Percentiles rank a stretch among this genome's conserved stretches.
phyloP scores from a whole-genome alignment of 2,113 vertebrate species.

The Cyphomyrus discorhynchus region DNA sequence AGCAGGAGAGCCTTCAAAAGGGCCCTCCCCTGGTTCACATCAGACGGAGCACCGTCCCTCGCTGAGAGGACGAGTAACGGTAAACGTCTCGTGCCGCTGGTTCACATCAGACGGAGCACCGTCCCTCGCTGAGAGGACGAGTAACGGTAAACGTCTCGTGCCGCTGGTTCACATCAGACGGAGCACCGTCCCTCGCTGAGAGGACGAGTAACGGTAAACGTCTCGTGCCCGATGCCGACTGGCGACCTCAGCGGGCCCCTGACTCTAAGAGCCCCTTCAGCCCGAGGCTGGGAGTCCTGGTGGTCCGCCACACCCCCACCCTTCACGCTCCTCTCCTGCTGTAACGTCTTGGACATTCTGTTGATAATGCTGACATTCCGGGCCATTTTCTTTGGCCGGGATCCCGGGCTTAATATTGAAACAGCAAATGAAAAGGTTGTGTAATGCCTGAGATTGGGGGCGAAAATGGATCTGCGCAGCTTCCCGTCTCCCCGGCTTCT shows the following conservation, averaged over 20 bases:
- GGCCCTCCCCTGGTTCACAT: no score
- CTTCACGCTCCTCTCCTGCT: slow-evolving; percentile 48
- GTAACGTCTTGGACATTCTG: slow-evolving; percentile 67
- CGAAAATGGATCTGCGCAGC: slow-evolving; percentile 53
- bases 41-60: no score
- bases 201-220: background rate
- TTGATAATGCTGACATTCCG: slow-evolving; percentile 71
- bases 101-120: no score
- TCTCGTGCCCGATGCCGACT: no score
- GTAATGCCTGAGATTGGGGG: slow-evolving; percentile 41
- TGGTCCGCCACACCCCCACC: slow-evolving; percentile 55
- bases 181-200: background rate
- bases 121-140: no score
- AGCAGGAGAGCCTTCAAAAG: background rate
- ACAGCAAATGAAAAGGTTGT: slow-evolving; percentile 57
- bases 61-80: no score
- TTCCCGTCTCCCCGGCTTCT: slow-evolving; percentile 50
- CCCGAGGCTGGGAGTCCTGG: slow-evolving; percentile 52
- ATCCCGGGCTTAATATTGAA: slow-evolving; percentile 61
- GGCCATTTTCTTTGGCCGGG: slow-evolving; percentile 68
- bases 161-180: background rate
- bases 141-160: no score
- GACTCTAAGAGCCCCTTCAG: background rate
- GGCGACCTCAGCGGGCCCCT: background rate
- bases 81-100: no score